A percentile compares a stretch with the other conserved stretches of the same genome.
Evolutionary conservation across 2,797 vertebrate species (phyloP).

Genomic region (Acanthis flammea): DNA sequence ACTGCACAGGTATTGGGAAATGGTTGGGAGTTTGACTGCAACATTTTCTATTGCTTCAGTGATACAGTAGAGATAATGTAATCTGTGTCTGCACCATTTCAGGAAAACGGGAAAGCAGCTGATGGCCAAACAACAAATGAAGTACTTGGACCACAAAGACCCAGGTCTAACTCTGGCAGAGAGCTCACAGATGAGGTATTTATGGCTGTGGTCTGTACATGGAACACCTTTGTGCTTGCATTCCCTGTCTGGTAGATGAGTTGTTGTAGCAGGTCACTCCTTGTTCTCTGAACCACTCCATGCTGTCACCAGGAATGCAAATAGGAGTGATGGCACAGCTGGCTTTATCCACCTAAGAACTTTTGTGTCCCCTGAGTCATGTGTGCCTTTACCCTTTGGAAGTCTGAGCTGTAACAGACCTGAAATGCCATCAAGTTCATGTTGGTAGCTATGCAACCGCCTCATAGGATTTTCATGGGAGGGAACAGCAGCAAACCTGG

Average conservation of each 20-base stretch:
- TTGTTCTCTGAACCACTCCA: neutral
- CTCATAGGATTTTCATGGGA: neutral
- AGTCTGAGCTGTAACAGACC: neutral
- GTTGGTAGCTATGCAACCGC: neutral
- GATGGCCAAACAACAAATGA: constrained; percentile 82
- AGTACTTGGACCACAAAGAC: constrained; percentile 88
- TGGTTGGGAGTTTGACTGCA: neutral
- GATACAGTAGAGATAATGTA: neutral
- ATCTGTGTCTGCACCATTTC: constrained; percentile 24
- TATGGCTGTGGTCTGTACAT: neutral
- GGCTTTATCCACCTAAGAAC: neutral
- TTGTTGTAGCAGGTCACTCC: neutral
- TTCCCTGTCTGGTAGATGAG: neutral
- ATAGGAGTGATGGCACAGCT: neutral
- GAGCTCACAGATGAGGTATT: constrained; percentile 97
- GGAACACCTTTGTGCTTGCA: neutral
- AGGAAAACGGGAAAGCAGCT: constrained; percentile 89
- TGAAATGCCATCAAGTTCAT: neutral
- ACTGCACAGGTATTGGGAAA: constrained; percentile 84
- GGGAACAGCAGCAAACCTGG: neutral
- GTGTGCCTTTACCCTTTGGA: neutral
- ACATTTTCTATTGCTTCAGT: neutral
- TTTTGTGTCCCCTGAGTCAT: neutral
- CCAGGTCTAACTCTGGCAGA: constrained; percentile 94
- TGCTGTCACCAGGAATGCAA: neutral